Conservation (phyloP, 2,888 invertebrate genomes). For the Stenchaetothrips biformis region DNA sequence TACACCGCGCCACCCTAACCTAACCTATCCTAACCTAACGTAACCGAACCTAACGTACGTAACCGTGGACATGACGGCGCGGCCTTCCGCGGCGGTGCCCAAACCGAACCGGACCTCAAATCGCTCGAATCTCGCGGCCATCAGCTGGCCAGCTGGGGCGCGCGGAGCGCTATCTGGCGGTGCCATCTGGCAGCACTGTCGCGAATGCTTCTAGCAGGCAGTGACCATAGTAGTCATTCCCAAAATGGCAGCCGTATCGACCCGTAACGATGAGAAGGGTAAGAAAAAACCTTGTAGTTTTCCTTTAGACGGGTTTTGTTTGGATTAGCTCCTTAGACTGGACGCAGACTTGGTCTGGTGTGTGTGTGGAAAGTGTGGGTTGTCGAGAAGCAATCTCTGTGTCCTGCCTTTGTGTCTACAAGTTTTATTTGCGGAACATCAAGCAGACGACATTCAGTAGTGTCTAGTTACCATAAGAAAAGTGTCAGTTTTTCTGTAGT, state of each 20-base stretch:
- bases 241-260: constrained; percentile 24
- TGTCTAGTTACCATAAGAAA: constrained; percentile 12
- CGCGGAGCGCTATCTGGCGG: background rate
- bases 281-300: constrained; percentile 18
- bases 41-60: too few species aligned
- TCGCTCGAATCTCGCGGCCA: background rate
- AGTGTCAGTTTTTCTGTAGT: background rate
- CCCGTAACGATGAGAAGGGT: constrained; percentile 24
- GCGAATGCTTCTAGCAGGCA: constrained; percentile 4
- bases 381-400: background rate
- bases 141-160: background rate
- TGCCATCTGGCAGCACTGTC: background rate
- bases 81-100: too few species aligned
- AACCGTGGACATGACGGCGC: too few species aligned
- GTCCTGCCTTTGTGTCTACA: background rate
- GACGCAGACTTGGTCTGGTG: background rate
- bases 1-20: too few species aligned
- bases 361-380: background rate
- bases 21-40: too few species aligned
- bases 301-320: background rate
- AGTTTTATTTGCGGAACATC: background rate
- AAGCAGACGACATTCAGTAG: constrained; percentile 22
- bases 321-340: background rate
- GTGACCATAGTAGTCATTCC: constrained; percentile 21
- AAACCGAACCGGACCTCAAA: too few species aligned